Conservation (phyloP, 2,888 invertebrate genomes). For the Sesia apiformis region DNA sequence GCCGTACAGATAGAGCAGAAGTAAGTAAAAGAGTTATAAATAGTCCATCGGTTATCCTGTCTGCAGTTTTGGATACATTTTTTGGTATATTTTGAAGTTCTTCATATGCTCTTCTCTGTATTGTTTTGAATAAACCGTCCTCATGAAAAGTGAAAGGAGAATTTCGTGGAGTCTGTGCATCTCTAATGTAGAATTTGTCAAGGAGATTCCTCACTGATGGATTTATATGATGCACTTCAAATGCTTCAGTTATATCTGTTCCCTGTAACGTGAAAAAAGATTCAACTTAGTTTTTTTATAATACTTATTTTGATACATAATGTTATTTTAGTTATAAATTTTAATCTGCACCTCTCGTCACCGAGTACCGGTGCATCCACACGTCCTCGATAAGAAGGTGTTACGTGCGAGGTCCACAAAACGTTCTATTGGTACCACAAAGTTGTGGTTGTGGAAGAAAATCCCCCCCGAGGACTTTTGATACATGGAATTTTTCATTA, state of each 20-base stretch:
- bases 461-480: no score
- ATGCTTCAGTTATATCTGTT: slow-evolving; percentile 87
- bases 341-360: no score
- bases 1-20: slow-evolving; percentile 29
- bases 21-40: slow-evolving; percentile 38
- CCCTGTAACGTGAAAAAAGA: slow-evolving; percentile 53
- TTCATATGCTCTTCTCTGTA: slow-evolving; percentile 75
- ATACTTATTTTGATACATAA: no score
- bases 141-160: slow-evolving; percentile 83
- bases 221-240: slow-evolving; percentile 82
- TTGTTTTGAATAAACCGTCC: slow-evolving; percentile 82
- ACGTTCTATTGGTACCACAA: no score
- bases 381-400: no score
- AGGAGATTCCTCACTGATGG: slow-evolving; percentile 73
- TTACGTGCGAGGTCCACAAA: no score
- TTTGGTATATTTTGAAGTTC: slow-evolving; percentile 70
- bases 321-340: no score
- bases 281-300: no score
- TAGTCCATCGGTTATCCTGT: slow-evolving; percentile 46
- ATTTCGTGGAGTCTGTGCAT: slow-evolving; percentile 77
- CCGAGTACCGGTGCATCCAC: no score
- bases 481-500: no score
- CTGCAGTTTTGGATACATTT: slow-evolving; percentile 33
- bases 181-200: slow-evolving; percentile 76
- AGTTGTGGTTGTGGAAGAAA: no score